These are phyloP conservation scores for Yponomeuta evonymella DNA, from an alignment of 2,888 invertebrate species.

Conservation along the genomic window DNA sequence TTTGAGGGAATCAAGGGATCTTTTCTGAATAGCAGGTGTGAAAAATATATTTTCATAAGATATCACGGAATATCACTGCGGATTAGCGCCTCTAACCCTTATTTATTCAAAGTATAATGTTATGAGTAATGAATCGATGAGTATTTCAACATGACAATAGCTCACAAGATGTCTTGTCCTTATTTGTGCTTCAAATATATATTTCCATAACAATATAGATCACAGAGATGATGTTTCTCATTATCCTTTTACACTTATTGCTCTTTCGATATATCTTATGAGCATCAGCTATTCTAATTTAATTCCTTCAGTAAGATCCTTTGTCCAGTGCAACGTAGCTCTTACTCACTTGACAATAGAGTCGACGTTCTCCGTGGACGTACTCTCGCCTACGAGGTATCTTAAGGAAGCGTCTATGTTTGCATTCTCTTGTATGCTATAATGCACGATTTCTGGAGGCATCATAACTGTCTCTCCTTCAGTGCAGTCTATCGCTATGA, in stretches of 20 bases:
- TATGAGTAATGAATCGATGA: too few relatives aligned
- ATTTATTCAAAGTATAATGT: too few relatives aligned
- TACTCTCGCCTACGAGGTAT: constrained; percentile 58
- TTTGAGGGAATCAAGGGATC: too few relatives aligned
- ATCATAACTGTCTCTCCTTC: constrained; percentile 82
- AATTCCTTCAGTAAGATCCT: neutral
- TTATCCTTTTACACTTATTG: neutral
- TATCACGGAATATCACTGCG: too few relatives aligned
- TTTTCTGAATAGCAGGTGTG: too few relatives aligned
- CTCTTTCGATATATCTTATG: neutral
- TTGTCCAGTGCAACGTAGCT: neutral
- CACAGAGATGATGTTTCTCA: too few relatives aligned
- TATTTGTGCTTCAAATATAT: too few relatives aligned
- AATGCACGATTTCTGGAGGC: constrained; percentile 79
- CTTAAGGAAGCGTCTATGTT: constrained; percentile 59
- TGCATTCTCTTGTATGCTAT: constrained; percentile 75
- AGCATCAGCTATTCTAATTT: neutral
- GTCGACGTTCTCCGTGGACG: constrained; percentile 65
- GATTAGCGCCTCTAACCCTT: too few relatives aligned
- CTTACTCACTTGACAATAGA: constrained; percentile 72
- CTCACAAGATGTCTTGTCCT: too few relatives aligned
- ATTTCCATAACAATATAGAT: too few relatives aligned
- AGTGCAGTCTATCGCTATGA: constrained; percentile 79
- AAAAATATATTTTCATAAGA: too few relatives aligned
- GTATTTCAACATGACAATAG: too few relatives aligned